Evolutionary conservation across 2,888 invertebrate genomes (phyloP), one percentile per base, ranked within the genome.

Genomic region (Cepaea hortensis): DNA sequence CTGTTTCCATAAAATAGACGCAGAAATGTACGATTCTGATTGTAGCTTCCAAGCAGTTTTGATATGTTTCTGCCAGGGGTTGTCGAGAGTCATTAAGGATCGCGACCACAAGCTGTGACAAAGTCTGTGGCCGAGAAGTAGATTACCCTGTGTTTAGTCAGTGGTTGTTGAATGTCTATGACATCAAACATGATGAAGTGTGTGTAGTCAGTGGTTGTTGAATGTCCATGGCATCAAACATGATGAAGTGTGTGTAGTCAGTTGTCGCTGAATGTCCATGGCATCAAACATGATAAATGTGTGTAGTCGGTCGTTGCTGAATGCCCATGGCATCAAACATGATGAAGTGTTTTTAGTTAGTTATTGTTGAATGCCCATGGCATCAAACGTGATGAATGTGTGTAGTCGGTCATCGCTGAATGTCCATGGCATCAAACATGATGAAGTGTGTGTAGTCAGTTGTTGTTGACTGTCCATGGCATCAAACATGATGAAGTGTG

Each of bases 51-150:
- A 79, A 79, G 62, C 61, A 62, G 79, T 13, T 79, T 23, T 79
- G 6, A 77, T 35, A 35, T 77, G 15, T 76, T 62, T n/a, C 55
- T 79, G 79, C 79, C 3, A 61, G 79, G 79, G 55, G 79, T 79
- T 79, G 79, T 79, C 79, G 61, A 5, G 23, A 13, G 13, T 11
- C 23, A 13, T 61, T 13, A 15, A n/a, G 68, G 75, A 23, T n/a
- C 0, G 72, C 11, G 23, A 50, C 75, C 23, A 18, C 55, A n/a
- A n/a, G 55, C 11, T 61, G 11, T 79, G 62, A 62, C 35, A 35
- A 18, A 62, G n/a, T 61, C n/a, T 23, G 55, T 35, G 15, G 77
- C 3, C 55, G 11, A 20, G 13, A 50, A 23, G 18, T 48, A 18
- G 23, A 55, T 18, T 23, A 13, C n/a, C 23, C 61, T 61, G 79